Evolutionary conservation across 2,888 invertebrate genomes (phyloP).

Genomic region (Dendrolimus houi): DNA sequence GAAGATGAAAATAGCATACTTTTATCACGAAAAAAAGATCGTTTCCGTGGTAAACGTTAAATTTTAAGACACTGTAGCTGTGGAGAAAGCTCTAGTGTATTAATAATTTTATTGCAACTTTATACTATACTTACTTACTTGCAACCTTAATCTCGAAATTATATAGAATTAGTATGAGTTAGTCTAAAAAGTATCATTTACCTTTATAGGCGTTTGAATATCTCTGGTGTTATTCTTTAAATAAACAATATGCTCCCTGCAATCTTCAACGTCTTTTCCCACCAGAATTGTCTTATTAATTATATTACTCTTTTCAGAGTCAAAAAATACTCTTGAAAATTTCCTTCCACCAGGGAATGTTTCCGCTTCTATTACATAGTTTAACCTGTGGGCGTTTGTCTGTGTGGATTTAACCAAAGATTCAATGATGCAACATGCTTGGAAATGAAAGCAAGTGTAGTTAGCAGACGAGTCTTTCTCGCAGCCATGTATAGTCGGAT

Average conservation of each 20-base stretch:
- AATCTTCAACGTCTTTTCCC: constrained; percentile 78
- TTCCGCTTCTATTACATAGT: constrained; percentile 89
- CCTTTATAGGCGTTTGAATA: constrained; percentile 90
- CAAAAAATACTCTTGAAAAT: constrained; percentile 89
- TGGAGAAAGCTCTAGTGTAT: too few relatives aligned
- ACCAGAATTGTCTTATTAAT: constrained; percentile 79
- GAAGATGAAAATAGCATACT: too few relatives aligned
- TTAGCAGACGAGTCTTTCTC: constrained; percentile 78
- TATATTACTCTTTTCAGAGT: constrained; percentile 76
- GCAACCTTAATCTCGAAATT: too few relatives aligned
- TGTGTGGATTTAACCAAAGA: constrained; percentile 70
- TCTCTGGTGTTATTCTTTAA: constrained; percentile 91
- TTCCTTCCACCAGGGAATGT: constrained; percentile 84
- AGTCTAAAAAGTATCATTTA: constrained; percentile 28
- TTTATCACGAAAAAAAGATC: too few relatives aligned
- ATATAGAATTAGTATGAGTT: not conserved
- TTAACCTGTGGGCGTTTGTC: constrained; percentile 74
- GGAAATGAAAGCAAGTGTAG: constrained; percentile 86
- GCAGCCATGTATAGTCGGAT: constrained; percentile 86
- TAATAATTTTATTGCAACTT: too few relatives aligned
- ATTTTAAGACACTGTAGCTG: too few relatives aligned
- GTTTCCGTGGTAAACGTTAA: too few relatives aligned
- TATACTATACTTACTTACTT: too few relatives aligned
- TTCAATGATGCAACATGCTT: constrained; percentile 88
- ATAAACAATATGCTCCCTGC: constrained; percentile 88